phyloP scores from a whole-genome alignment of 2,113 vertebrate species.

The Lanius ludovicianus region DNA sequence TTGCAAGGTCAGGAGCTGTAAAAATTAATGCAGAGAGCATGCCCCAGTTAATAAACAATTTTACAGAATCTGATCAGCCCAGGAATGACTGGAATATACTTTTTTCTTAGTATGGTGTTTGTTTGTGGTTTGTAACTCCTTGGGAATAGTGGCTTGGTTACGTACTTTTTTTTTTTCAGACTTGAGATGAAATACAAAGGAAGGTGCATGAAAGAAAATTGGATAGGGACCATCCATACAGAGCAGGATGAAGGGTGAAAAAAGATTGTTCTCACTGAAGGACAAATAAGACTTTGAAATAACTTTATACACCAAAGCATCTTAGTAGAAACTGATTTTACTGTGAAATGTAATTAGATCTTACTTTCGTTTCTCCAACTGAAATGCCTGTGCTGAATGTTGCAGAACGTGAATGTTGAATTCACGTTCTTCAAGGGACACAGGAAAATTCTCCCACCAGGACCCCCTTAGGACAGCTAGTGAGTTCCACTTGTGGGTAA shows the following conservation, averaged over 20 bases:
- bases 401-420: background rate
- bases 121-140: background rate
- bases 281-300: background rate
- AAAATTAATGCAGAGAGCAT: background rate
- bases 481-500: background rate
- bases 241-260: background rate
- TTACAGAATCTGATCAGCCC: background rate
- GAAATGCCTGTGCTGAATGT: background rate
- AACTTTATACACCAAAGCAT: background rate
- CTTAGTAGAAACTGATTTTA: background rate
- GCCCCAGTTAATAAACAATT: background rate
- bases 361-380: background rate
- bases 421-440: background rate
- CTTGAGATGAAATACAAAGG: background rate
- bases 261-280: background rate
- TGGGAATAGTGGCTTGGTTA: background rate
- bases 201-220: background rate
- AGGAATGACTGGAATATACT: background rate
- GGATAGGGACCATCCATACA: background rate
- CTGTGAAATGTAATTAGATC: background rate
- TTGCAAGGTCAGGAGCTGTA: background rate
- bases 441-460: background rate
- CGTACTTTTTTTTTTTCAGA: background rate
- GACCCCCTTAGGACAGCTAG: background rate
- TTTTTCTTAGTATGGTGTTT: background rate